Evolutionary conservation across 2,113 vertebrate species (phyloP).

Genomic region (Cygnus buccinator): DNA sequence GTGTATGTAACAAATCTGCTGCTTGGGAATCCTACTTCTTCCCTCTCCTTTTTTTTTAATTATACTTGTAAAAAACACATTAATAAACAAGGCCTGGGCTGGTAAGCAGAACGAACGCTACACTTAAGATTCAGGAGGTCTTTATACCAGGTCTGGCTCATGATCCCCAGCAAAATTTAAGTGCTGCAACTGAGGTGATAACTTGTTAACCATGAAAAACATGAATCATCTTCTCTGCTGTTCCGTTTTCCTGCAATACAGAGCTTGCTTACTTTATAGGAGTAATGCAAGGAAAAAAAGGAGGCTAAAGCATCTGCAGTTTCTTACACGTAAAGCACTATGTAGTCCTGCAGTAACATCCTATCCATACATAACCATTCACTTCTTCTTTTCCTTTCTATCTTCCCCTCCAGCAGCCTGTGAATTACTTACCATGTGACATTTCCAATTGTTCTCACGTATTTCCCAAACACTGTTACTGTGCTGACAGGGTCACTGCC

Average conservation of each 20-base stretch:
- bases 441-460: background rate
- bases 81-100: background rate
- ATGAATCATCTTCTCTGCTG: background rate
- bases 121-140: background rate
- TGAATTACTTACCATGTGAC: background rate
- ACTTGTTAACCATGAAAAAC: background rate
- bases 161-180: background rate
- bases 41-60: background rate
- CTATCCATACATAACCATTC: background rate
- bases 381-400: background rate
- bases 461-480: conserved; percentile 5
- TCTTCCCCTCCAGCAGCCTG: background rate
- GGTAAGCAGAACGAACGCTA: background rate
- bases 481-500: background rate
- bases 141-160: background rate
- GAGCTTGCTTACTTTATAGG: background rate
- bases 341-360: background rate
- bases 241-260: background rate
- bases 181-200: background rate
- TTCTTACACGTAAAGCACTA: background rate
- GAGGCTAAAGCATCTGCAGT: background rate
- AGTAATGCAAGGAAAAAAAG: background rate
- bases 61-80: background rate
- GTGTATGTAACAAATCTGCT: background rate
- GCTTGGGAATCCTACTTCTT: background rate